Percentiles rank a stretch among this genome's conserved stretches.
These are phyloP conservation scores for Tenebrosternarchus preto DNA, from an alignment of 2,113 vertebrate genomes.

Conservation along the genomic window DNA sequence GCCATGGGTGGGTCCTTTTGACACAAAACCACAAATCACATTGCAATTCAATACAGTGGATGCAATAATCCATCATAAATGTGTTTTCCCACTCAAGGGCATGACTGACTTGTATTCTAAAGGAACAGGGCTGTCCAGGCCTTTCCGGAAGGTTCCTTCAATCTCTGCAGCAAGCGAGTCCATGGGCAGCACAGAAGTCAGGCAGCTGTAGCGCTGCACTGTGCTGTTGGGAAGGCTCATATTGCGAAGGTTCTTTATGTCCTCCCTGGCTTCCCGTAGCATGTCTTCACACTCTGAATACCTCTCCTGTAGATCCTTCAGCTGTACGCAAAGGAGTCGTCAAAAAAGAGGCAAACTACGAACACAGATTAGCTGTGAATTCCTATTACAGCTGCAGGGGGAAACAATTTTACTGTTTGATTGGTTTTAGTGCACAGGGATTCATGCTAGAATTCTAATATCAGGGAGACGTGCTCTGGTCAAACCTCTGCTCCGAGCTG, in stretches of 20 bases:
- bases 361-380: background rate
- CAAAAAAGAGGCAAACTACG: background rate
- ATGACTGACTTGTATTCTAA: constrained; percentile 79
- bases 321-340: constrained; percentile 66
- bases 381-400: background rate
- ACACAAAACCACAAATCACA: background rate
- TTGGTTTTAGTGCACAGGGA: too few relatives aligned
- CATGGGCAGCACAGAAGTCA: constrained; percentile 79
- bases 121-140: constrained; percentile 75
- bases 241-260: constrained; percentile 81
- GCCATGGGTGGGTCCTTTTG: constrained; percentile 69
- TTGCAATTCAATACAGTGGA: background rate
- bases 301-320: constrained; percentile 82
- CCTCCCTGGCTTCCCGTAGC: constrained; percentile 81
- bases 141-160: constrained; percentile 83
- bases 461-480: background rate
- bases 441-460: background rate
- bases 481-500: constrained; percentile 79
- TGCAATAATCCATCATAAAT: background rate
- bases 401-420: constrained; percentile 1
- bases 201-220: constrained; percentile 75
- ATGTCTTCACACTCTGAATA: constrained; percentile 78
- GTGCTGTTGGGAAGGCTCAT: constrained; percentile 80
- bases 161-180: constrained; percentile 88
- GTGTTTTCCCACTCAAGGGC: background rate